Base-by-base conservation (phyloP, 2,113 vertebrate genomes). In the Ciconia boyciana region DNA sequence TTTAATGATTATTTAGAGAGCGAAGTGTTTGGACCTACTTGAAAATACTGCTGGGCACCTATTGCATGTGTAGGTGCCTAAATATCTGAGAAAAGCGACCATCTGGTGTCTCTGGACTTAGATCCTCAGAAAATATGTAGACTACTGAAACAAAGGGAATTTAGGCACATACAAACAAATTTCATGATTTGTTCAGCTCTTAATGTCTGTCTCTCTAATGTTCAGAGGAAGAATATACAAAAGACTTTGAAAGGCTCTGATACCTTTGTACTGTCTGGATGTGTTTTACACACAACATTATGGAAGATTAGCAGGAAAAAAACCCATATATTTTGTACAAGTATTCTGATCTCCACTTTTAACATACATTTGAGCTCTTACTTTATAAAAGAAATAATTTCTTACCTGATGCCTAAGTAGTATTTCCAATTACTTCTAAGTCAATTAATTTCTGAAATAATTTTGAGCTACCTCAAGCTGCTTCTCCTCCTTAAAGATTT, bases 61-160 rank as follows among this genome's bases (percentile, higher is more conserved):
- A 25, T 94, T 95, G 92, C 82, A 80, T 96, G 96, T 95, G 96
- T 95, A 96, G 93, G 90, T 96, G 94, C 81, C 72, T 90, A 88
- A 93, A 95, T 82, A 94, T 29, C 96, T 96, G 93, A 93, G 92
- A 94, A 90, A 95, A 91, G 22, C 6, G 2, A 52, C 96, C 96
- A 96, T 97, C 96, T 96, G 92, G 8, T 94, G 91, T 88, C 96
- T 92, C 90, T 77, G 83, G 90, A 70, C 85, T 95, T 43, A 46
- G 71, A 86, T 65, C 51, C 60, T 65, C 43, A 24, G 55, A 66
- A 80, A 90, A 86, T 10, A 43, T 6, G 13, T 24, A 54, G 58
- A 60, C 32, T 88, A 43, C 55, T 62, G 83, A 83, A 76, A 75
- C 0, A 7, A 91, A 60, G 64, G 65, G 70, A 69, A 77, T 85